Evolutionary conservation across 2,113 vertebrate genomes (phyloP).

Genomic region (Suricata suricatta): DNA sequence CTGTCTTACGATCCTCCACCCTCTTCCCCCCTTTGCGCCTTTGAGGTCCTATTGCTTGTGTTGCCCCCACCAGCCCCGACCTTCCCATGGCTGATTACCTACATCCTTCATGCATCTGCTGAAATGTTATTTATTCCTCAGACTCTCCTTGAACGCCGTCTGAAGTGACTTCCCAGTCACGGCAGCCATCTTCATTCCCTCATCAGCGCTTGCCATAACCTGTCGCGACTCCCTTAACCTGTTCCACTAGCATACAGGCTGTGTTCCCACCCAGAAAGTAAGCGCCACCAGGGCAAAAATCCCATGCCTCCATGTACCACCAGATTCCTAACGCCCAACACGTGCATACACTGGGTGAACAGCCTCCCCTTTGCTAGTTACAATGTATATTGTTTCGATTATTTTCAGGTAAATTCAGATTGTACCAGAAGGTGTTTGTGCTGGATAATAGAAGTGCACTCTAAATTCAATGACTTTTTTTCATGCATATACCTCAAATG

Average conservation of each 20-base stretch:
- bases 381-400: not conserved
- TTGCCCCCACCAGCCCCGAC: not conserved
- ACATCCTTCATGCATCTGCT: not conserved
- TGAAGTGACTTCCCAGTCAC: not conserved
- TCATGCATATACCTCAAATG: not conserved
- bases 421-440: conserved; percentile 19
- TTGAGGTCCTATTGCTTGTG: not conserved
- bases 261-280: not conserved
- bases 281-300: not conserved
- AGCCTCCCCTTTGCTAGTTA: not conserved
- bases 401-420: not conserved
- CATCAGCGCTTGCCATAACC: not conserved
- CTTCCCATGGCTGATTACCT: not conserved
- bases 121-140: not conserved
- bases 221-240: not conserved
- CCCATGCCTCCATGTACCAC: fast-evolving
- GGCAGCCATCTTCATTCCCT: not conserved
- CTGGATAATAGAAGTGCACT: conserved; percentile 3
- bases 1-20: not conserved
- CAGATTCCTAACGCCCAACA: not conserved
- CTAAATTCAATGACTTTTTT: not conserved
- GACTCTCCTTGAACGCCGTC: not conserved
- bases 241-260: not conserved
- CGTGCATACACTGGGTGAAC: not conserved
- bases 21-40: not conserved